Evolutionary conservation across 2,113 vertebrate species (phyloP), one percentile per base, ranked within the genome.

Genomic region (Paratilapia polleni): DNA sequence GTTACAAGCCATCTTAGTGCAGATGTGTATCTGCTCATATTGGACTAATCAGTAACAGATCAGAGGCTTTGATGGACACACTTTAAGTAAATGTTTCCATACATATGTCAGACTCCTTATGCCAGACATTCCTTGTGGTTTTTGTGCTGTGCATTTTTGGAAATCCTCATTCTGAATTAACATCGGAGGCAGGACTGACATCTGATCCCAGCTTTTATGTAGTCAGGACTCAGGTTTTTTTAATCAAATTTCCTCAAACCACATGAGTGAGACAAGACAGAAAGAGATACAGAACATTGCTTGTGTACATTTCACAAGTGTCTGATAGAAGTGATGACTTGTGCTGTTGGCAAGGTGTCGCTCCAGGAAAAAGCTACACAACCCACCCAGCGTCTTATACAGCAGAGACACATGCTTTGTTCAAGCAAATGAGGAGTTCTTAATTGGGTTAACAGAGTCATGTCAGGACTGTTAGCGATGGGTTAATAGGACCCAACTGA

Each of bases 11-110:
- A 87, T 86, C 83, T 86, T 82, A 54, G 26, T 54, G 68, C 81
- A 59, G 83, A 89, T 74, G 83, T 66, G 52, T 87, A 81, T 87
- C 68, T 77, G 73, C 66, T 89, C 88, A 78, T 89, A 84, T 70
- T 85, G 87, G 81, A 78, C 88, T 92, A 94, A 93, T 95, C 92
- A 91, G 86, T 75, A 89, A 81, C 90, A 92, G 93, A 94, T 90
- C 83, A 75, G 87, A 84, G 78, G 77, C 81, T 93, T 91, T 95
- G 94, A 95, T 86, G 81, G 91, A 93, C 92, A 93, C 66, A 77
- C 83, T 93, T 88, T 93, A 93, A 94, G 92, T 94, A 92, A 94
- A 95, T 92, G 92, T 94, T 95, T 95, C 93, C 92, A 95, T 93
- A 81, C 89, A 92, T 90, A 88, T 86, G 84, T 93, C 89, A 85